Conservation (phyloP, 1,140 invertebrate species). For the Drosophila pachea region DNA sequence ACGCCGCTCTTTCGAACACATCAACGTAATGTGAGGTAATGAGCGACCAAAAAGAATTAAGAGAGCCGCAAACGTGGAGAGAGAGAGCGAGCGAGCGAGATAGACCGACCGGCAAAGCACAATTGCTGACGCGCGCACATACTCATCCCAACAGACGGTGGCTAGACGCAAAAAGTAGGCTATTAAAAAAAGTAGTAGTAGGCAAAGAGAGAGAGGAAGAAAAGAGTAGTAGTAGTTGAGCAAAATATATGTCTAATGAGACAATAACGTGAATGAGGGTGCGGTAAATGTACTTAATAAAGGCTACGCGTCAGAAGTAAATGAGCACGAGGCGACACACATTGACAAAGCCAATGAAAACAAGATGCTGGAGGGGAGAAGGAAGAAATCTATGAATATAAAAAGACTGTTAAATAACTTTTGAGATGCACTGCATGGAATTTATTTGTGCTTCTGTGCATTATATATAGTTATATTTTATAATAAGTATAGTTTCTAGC, state of each 20-base stretch:
- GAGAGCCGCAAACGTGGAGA: slow-evolving; percentile 25
- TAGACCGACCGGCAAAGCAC: slow-evolving; percentile 57
- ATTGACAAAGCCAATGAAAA: slow-evolving; percentile 12
- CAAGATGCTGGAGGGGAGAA: not conserved
- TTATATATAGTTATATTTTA: too few species aligned
- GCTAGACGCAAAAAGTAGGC: slow-evolving; percentile 49
- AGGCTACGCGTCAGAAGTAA: slow-evolving; percentile 36
- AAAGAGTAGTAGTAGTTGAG: slow-evolving; percentile 47
- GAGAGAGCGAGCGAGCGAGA: slow-evolving; percentile 19
- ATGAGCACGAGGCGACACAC: slow-evolving; percentile 13
- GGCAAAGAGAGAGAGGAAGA: slow-evolving; percentile 19
- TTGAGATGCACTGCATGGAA: too few species aligned
- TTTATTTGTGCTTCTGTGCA: too few species aligned
- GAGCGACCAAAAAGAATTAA: not conserved
- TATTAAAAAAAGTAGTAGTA: slow-evolving; percentile 48
- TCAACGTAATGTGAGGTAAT: slow-evolving; percentile 64
- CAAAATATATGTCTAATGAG: slow-evolving; percentile 58
- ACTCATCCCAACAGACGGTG: slow-evolving; percentile 46
- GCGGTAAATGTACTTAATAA: slow-evolving; percentile 32
- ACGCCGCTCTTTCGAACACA: slow-evolving; percentile 50
- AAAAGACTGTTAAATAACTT: too few species aligned
- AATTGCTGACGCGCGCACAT: slow-evolving; percentile 48
- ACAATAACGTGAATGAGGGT: slow-evolving; percentile 54
- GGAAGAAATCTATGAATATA: not conserved
- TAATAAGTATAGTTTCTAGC: too few species aligned